Conservation (phyloP, 2,797 vertebrate species). For the Iguana delicatissima region DNA sequence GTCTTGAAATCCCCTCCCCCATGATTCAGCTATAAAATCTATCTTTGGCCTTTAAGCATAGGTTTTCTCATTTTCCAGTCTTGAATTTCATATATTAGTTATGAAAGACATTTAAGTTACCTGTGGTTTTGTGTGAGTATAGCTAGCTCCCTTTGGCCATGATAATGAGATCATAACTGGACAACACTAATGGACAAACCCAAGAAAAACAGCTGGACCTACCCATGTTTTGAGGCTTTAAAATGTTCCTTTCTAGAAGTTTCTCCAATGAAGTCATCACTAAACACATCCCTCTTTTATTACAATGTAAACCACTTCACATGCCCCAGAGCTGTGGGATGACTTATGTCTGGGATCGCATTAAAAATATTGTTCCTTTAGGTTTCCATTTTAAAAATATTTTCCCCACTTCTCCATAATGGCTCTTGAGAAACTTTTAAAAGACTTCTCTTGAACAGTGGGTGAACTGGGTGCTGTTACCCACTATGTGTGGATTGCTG, state of each 20-base stretch:
- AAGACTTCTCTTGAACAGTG: conserved; percentile 5
- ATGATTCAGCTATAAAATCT: not conserved
- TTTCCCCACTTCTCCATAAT: not conserved
- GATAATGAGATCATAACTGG: not conserved
- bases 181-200: not conserved
- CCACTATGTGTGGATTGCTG: not conserved
- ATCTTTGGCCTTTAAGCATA: not conserved
- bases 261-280: not conserved
- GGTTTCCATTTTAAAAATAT: not conserved
- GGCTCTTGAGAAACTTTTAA: not conserved
- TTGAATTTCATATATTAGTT: not conserved
- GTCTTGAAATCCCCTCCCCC: not conserved
- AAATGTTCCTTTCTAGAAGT: not conserved
- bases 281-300: not conserved
- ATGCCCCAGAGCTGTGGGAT: not conserved
- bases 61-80: not conserved
- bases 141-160: not conserved
- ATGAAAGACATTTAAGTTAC: not conserved
- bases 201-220: conserved; percentile 3
- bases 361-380: conserved; percentile 20
- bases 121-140: not conserved
- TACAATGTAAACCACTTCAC: conserved; percentile 6
- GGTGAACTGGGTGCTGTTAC: not conserved
- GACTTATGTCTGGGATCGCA: not conserved
- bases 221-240: not conserved